These are phyloP conservation scores for Dreissena polymorpha DNA, from an alignment of 1,140 invertebrate genomes.

Conservation along the genomic window DNA sequence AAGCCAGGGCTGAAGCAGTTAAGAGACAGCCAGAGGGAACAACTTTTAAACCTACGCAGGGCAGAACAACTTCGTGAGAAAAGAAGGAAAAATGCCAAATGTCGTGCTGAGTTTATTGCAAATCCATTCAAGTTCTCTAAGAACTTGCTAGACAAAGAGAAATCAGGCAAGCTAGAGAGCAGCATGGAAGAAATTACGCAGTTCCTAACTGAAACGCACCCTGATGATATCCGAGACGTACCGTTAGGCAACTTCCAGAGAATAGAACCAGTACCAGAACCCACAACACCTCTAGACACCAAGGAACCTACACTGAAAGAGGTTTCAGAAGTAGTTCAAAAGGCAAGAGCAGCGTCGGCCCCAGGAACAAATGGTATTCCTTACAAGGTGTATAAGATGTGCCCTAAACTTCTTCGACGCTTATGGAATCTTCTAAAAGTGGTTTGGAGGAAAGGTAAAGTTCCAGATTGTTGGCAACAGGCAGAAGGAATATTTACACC, in stretches of 20 bases:
- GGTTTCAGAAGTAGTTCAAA: constrained; percentile 25
- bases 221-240: constrained; percentile 2
- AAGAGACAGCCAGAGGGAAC: too few species aligned
- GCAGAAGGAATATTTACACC: constrained; percentile 35
- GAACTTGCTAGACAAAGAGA: constrained; percentile 13
- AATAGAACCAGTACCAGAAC: constrained; percentile 2
- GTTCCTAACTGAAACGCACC: constrained; percentile 13
- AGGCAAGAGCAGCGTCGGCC: constrained; percentile 10
- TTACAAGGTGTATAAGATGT: constrained; percentile 41
- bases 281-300: constrained; percentile 9
- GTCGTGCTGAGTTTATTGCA: constrained; percentile 14
- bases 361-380: constrained; percentile 39
- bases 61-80: too few species aligned
- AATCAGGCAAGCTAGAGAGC: constrained; percentile 14
- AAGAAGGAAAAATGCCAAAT: not conserved
- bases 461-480: constrained; percentile 25
- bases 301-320: constrained; percentile 31
- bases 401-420: constrained; percentile 23
- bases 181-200: constrained; percentile 26
- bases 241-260: not conserved
- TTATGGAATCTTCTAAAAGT: constrained; percentile 20
- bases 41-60: too few species aligned
- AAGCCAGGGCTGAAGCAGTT: too few species aligned
- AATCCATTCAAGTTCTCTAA: constrained; percentile 29
- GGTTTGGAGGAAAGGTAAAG: constrained; percentile 30